phyloP scores from a whole-genome alignment of 1,140 invertebrate species.

The Neoseiulus cucumeris region DNA sequence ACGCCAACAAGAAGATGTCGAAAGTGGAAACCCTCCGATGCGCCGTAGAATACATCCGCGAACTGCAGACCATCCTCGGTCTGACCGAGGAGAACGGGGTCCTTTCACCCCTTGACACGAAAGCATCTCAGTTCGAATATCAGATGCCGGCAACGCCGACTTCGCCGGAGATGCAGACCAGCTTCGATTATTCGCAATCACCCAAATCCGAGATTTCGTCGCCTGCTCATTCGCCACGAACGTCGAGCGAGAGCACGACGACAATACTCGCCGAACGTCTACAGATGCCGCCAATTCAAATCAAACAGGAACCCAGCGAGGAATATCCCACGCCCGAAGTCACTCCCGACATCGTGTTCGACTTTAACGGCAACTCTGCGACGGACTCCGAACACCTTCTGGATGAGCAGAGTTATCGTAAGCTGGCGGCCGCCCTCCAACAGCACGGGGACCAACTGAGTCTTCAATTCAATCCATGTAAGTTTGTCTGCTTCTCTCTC shows the following conservation, averaged over 20 bases:
- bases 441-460: background rate
- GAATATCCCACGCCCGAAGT: background rate
- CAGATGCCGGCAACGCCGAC: constrained; percentile 1
- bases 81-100: background rate
- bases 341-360: background rate
- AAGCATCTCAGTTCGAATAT: background rate
- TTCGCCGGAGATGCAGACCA: background rate
- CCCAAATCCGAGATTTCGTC: background rate
- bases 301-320: background rate
- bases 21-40: constrained; percentile 80
- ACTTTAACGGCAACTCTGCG: background rate
- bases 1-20: constrained; percentile 61
- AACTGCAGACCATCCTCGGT: constrained; percentile 48
- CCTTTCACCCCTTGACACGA: background rate
- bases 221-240: background rate
- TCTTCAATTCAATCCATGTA: background rate
- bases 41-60: constrained; percentile 77
- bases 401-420: background rate
- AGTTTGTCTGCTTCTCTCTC: background rate
- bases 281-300: background rate
- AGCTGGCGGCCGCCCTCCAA: background rate
- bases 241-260: background rate
- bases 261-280: constrained; percentile 3
- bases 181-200: background rate
- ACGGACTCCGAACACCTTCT: background rate